Conservation (phyloP, 2,797 vertebrate genomes). For the Ciconia nigra region DNA sequence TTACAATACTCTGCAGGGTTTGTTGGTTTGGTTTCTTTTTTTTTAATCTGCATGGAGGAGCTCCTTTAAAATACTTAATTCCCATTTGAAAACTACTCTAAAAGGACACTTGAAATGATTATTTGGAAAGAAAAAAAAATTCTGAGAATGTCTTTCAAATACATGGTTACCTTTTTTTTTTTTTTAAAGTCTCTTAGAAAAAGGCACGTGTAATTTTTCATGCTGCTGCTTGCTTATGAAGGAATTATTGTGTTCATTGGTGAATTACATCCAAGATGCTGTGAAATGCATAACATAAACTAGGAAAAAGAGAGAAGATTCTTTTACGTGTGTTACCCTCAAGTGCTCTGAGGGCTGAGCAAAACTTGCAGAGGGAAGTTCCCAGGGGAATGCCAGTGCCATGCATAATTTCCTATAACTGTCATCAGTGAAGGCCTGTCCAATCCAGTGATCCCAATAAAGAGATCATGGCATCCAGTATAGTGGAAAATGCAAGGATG, state of each 20-base stretch:
- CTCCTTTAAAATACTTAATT: not conserved
- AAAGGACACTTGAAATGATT: not conserved
- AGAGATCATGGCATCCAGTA: not conserved
- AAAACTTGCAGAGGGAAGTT: not conserved
- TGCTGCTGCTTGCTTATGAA: not conserved
- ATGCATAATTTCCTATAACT: not conserved
- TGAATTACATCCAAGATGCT: not conserved
- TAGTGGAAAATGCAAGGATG: not conserved
- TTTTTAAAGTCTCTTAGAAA: not conserved
- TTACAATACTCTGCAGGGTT: not conserved
- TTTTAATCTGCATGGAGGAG: not conserved
- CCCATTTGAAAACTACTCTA: not conserved
- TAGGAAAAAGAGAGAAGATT: not conserved
- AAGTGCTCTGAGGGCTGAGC: not conserved
- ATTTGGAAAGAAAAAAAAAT: not conserved
- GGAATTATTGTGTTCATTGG: not conserved
- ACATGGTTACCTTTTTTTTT: not conserved
- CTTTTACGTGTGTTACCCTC: not conserved
- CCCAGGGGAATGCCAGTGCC: not conserved
- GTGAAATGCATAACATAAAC: not conserved
- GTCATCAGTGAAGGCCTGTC: not conserved
- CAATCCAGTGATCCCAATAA: not conserved
- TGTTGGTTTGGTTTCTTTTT: not conserved
- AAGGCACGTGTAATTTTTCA: not conserved
- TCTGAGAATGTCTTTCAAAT: not conserved